These are phyloP conservation scores for Drosophila pseudoananassae DNA, from an alignment of 1,140 invertebrate genomes.

Conservation along the genomic window DNA sequence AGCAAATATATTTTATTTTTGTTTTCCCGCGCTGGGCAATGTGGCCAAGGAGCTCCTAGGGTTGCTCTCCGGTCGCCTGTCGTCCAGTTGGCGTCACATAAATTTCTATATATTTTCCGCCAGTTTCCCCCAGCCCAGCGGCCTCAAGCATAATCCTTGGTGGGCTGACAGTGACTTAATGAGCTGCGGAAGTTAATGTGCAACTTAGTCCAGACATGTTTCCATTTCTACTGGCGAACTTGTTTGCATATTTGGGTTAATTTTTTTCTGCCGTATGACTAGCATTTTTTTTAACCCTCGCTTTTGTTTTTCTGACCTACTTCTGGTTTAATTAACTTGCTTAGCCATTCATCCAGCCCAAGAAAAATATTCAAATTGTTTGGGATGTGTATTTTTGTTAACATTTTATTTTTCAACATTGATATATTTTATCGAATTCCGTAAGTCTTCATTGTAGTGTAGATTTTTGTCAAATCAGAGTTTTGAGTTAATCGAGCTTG, in stretches of 20 bases:
- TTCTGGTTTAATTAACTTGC: conserved; percentile 55
- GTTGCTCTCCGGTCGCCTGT: conserved; percentile 34
- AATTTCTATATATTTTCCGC: conserved; percentile 69
- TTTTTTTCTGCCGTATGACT: conserved; percentile 52
- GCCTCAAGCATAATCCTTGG: not conserved
- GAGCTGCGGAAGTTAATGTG: conserved; percentile 81
- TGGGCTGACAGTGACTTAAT: conserved; percentile 74
- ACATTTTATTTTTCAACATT: not conserved
- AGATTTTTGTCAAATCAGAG: too few relatives aligned
- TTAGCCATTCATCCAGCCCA: conserved; percentile 20
- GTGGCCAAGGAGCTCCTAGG: conserved; percentile 13
- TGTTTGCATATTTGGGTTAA: conserved; percentile 81
- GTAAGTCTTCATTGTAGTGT: too few relatives aligned
- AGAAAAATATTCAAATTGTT: not conserved
- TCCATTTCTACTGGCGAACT: conserved; percentile 58
- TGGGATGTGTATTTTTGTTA: not conserved
- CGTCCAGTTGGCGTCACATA: conserved; percentile 81
- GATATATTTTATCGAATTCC: too few relatives aligned
- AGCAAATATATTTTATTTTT: conserved; percentile 46
- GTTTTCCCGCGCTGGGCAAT: conserved; percentile 29
- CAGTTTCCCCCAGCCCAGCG: conserved; percentile 25
- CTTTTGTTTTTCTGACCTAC: conserved; percentile 28
- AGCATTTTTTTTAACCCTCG: conserved; percentile 40
- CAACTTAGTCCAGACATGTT: conserved; percentile 59
- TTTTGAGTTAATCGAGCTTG: too few relatives aligned